Evolutionary conservation across 2,888 invertebrate species (phyloP).

Genomic region (Eristalis pertinax): DNA sequence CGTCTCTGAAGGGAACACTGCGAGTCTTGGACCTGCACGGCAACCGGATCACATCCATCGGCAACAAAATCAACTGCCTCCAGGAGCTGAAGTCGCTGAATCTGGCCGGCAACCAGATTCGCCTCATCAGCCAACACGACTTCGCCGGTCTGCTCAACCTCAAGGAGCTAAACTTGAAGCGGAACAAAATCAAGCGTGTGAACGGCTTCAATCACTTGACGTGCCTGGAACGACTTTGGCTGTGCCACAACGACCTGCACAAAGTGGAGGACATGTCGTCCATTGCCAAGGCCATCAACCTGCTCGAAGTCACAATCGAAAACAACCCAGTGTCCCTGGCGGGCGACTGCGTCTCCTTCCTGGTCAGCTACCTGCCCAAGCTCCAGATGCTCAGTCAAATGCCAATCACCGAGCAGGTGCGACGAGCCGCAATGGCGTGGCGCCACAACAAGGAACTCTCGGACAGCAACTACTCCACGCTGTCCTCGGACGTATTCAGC

Average conservation of each 20-base stretch:
- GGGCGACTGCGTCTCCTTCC: constrained; percentile 91
- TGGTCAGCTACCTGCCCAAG: constrained; percentile 90
- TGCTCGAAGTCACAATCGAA: constrained; percentile 93
- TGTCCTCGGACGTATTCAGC: constrained; percentile 82
- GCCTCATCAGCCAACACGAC: constrained; percentile 88
- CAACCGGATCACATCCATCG: constrained; percentile 87
- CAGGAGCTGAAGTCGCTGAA: constrained; percentile 93
- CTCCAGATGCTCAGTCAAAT: constrained; percentile 88
- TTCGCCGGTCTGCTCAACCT: constrained; percentile 89
- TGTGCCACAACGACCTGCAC: constrained; percentile 83
- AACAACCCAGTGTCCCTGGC: constrained; percentile 91
- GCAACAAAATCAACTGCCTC: constrained; percentile 83
- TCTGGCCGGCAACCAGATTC: constrained; percentile 94
- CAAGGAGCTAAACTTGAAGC: constrained; percentile 93
- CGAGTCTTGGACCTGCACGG: constrained; percentile 97
- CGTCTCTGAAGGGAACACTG: constrained; percentile 83
- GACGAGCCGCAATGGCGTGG: constrained; percentile 91
- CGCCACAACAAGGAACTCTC: constrained; percentile 88
- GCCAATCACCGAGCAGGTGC: constrained; percentile 90
- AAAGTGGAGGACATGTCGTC: constrained; percentile 93
- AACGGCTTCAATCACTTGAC: constrained; percentile 90
- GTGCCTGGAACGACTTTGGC: constrained; percentile 85
- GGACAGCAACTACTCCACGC: constrained; percentile 81
- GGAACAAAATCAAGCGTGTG: constrained; percentile 91
- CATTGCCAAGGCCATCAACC: constrained; percentile 88